Percentiles rank a stretch among this genome's conserved stretches.
phyloP scores from a whole-genome alignment of 2,113 vertebrate genomes.

The mouse (Mus musculus) region GRCm39 chr6:9328001-9328500 shows the following conservation, averaged over 20 bases:
- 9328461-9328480: neutral
- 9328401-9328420: neutral
- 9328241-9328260: conserved; percentile 83
- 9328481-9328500: neutral
- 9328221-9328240: conserved; percentile 83
- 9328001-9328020: conserved; percentile 68
- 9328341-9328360: conserved; percentile 65
- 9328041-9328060: conserved; percentile 71
- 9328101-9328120: conserved; percentile 70
- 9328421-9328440: conserved; percentile 31
- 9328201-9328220: conserved; percentile 78
- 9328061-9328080: conserved; percentile 71
- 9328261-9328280: conserved; percentile 86
- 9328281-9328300: conserved; percentile 78
- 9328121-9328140: conserved; percentile 70
- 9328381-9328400: too few species aligned
- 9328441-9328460: conserved; percentile 33
- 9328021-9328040: conserved; percentile 62
- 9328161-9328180: conserved; percentile 41
- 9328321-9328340: conserved; percentile 69
- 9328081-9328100: conserved; percentile 76
- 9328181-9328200: conserved; percentile 81
- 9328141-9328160: conserved; percentile 76
- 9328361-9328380: neutral
- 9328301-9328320: conserved; percentile 74